Conservation (phyloP, 2,113 vertebrate genomes). For the Tor tambroides region DNA sequence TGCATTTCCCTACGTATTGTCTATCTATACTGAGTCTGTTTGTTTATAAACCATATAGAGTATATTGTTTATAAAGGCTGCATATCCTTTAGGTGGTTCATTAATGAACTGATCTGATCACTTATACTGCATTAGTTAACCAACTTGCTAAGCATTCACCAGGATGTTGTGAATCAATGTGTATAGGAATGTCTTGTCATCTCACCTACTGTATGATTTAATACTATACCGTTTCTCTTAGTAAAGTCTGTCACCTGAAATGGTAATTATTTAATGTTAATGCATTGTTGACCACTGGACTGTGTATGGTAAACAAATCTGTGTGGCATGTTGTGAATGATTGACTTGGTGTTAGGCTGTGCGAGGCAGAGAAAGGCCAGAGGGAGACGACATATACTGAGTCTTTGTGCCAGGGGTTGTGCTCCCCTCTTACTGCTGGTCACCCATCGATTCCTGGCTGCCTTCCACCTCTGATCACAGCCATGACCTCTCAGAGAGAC, state of each 20-base stretch:
- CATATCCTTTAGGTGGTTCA: not conserved
- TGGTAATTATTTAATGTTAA: not conserved
- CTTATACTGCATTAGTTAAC: no score
- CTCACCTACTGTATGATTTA: not conserved
- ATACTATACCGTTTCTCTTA: not conserved
- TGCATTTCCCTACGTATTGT: not conserved
- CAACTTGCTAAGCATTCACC: not conserved
- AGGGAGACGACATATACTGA: constrained; percentile 60
- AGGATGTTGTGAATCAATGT: not conserved
- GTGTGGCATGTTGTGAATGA: constrained; percentile 41
- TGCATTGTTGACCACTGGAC: not conserved
- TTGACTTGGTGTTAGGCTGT: constrained; percentile 68
- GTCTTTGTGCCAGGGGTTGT: constrained; percentile 74
- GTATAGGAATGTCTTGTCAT: not conserved
- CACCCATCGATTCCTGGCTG: constrained; percentile 61
- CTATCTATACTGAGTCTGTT: not conserved
- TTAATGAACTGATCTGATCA: not conserved
- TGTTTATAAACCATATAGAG: not conserved
- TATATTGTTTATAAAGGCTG: not conserved
- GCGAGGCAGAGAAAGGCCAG: constrained; percentile 56
- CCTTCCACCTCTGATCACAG: constrained; percentile 63
- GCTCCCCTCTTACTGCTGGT: constrained; percentile 68
- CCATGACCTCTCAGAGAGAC: constrained; percentile 78
- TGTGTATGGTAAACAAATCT: constrained; percentile 43
- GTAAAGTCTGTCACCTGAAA: not conserved